Evolutionary conservation across 1,140 invertebrate genomes (phyloP), one percentile per base, ranked within the genome.

Genomic region (Latrodectus geometricus): DNA sequence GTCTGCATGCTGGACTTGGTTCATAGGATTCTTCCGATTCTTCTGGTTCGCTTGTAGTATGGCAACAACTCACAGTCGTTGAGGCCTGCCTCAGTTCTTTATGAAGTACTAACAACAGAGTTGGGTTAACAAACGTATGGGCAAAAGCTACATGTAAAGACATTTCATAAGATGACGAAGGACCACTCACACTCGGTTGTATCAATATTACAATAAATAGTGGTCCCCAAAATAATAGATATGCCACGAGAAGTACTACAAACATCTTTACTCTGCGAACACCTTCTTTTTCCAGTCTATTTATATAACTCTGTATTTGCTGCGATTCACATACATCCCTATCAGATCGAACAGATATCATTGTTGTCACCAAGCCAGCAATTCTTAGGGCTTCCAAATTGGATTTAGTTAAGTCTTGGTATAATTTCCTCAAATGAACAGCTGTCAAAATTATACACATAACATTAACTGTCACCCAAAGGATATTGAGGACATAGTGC

Each of bases 391-490:
- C 93, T 90, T 94, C 93, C 90, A 94, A 92, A 90, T 94, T 94
- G 0, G 93, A 88, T 91, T 95, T 96, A 66, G 95, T 95, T 20
- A 97, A 93, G 90, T 97, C 95, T 87, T 94, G 92, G 91, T 96
- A 95, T 66, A 97, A 93, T 90, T 97, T 96, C 89, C 94, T 92
- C 70, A 97, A 93, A 90, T 97, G 96, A 90, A 96, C 94, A 48
- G 95, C 92, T 8, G 96, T 96, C 17, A 97, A 92, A 56, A 94
- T 92, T 23, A 97, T 94, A 90, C 96, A 97, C 80, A 96, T 95
- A 52, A 96, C 93, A 90, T 97, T 97, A 88, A 97, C 95, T 68
- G 95, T 93, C 78, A 97, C 96, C 96, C 96, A 97, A 1, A 97
- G 92, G 9, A 96, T 94, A 91, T 97, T 97, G 61, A 97, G 94